Evolutionary conservation across 2,113 vertebrate species (phyloP).

Genomic region (Crotophaga sulcirostris): DNA sequence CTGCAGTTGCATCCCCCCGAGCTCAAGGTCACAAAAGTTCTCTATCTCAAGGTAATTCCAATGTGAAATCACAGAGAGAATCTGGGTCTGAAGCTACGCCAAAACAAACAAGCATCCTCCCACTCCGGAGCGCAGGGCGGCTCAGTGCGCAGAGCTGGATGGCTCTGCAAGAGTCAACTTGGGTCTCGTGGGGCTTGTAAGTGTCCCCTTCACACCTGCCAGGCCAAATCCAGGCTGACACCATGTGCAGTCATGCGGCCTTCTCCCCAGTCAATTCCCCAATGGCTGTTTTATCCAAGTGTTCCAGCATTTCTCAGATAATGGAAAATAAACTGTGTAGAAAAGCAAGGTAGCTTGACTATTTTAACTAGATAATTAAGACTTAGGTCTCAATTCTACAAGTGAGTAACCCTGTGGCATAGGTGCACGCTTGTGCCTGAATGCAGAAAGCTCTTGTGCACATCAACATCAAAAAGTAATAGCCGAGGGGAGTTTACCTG

Average conservation of each 20-base stretch:
- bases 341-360: neutral
- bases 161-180: neutral
- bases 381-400: neutral
- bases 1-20: neutral
- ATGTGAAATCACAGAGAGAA: neutral
- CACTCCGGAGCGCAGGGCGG: fast-evolving
- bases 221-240: neutral
- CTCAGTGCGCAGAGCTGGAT: neutral
- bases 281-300: neutral
- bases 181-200: neutral
- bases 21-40: neutral
- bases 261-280: neutral
- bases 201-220: neutral
- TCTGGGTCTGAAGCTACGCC: neutral
- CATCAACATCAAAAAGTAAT: neutral
- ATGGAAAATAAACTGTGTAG: neutral
- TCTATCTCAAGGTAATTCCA: neutral
- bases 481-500: neutral
- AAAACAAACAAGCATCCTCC: neutral
- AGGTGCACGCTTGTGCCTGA: neutral
- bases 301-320: neutral
- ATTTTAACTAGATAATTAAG: neutral
- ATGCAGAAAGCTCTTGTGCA: neutral
- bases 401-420: neutral
- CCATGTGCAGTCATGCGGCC: neutral